phyloP scores from a whole-genome alignment of 2,888 invertebrate genomes.

The Papilio elwesi region DNA sequence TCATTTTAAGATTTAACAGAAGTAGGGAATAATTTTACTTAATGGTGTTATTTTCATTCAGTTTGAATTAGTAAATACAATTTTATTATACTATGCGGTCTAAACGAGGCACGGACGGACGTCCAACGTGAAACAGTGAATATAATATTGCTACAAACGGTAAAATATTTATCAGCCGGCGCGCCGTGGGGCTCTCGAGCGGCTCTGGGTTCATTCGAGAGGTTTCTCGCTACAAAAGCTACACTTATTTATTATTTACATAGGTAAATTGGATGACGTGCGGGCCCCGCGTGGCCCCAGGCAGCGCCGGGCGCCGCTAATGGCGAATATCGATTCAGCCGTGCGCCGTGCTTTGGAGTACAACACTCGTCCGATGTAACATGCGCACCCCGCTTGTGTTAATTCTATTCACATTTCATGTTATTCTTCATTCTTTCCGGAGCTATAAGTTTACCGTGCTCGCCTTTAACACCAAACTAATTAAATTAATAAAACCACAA shows the following conservation, averaged over 20 bases:
- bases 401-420: no score
- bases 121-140: neutral
- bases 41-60: neutral
- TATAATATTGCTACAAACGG: neutral
- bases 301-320: conserved; percentile 43
- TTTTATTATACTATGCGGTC: neutral
- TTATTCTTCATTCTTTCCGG: no score
- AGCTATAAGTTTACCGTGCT: no score
- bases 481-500: no score
- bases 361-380: no score
- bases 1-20: no score
- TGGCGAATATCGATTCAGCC: conserved; percentile 56
- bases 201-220: no score
- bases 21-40: no score
- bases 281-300: conserved; percentile 44
- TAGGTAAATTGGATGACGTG: conserved; percentile 52
- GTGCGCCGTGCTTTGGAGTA: neutral
- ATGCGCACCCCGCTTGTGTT: no score
- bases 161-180: neutral
- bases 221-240: conserved; percentile 8
- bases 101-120: neutral
- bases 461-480: no score
- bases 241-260: conserved; percentile 51
- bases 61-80: neutral
- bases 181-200: no score